Conservation (phyloP, 2,113 vertebrate genomes). For the Actinemys pallida region DNA sequence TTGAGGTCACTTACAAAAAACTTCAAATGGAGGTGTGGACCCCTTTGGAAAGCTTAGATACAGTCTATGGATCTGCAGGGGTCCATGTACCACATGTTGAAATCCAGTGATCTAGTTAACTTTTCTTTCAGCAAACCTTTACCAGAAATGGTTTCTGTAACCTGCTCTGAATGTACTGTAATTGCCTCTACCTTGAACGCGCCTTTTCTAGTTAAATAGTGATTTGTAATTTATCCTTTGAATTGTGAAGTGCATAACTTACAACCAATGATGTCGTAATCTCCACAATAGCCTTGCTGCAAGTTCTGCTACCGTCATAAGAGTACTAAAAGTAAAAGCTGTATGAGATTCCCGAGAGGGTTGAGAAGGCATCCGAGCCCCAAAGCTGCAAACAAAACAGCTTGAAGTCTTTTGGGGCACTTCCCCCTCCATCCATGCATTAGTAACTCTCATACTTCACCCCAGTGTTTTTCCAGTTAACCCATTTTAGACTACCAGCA, state of each 20-base stretch:
- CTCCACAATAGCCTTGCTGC: constrained; percentile 66
- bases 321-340: constrained; percentile 38
- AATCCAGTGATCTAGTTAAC: background rate
- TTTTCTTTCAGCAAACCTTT: constrained; percentile 61
- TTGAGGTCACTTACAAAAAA: background rate
- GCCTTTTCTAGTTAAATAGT: constrained; percentile 61
- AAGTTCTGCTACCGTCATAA: constrained; percentile 53
- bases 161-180: constrained; percentile 71
- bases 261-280: constrained; percentile 46
- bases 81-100: background rate
- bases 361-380: background rate
- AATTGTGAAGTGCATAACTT: constrained; percentile 57
- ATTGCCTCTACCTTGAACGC: constrained; percentile 74
- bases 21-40: background rate
- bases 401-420: background rate
- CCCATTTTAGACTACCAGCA: background rate
- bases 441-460: constrained; percentile 24
- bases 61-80: background rate
- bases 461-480: constrained; percentile 1
- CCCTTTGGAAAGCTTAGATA: background rate
- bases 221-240: constrained; percentile 52
- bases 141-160: constrained; percentile 65
- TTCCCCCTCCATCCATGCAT: background rate
- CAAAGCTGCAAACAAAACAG: background rate
- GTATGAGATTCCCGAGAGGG: background rate